Conservation (phyloP, 1,140 invertebrate genomes). For the Wiebesia pumilae region DNA sequence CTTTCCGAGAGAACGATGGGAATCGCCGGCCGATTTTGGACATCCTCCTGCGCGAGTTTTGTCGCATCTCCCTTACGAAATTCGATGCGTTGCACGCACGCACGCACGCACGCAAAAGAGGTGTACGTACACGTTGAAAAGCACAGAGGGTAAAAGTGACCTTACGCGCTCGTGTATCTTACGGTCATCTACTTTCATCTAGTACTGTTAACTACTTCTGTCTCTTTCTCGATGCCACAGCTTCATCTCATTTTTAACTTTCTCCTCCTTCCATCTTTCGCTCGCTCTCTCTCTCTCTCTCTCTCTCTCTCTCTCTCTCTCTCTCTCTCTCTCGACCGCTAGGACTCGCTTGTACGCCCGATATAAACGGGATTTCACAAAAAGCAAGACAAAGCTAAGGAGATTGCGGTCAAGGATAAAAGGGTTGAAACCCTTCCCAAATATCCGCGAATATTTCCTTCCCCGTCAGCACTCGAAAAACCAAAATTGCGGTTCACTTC, state of each 20-base stretch:
- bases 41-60: neutral
- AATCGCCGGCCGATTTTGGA: constrained; percentile 17
- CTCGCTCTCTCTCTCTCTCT: neutral
- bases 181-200: neutral
- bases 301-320: neutral
- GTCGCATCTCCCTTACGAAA: too few species aligned
- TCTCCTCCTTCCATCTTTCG: neutral
- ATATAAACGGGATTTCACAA: constrained; percentile 40
- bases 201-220: neutral
- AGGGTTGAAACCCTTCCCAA: constrained; percentile 35
- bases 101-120: too few species aligned
- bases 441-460: constrained; percentile 48
- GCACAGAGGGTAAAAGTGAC: constrained; percentile 14
- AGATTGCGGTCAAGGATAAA: constrained; percentile 54
- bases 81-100: neutral
- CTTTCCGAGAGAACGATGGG: constrained; percentile 20
- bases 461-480: constrained; percentile 14
- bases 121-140: neutral
- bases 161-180: constrained; percentile 33
- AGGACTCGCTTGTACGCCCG: neutral
- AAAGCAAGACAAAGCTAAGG: constrained; percentile 52
- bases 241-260: constrained; percentile 1
- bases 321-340: neutral
- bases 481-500: constrained; percentile 48
- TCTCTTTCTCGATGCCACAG: neutral